These are phyloP conservation scores for Lanius ludovicianus DNA, from an alignment of 2,113 vertebrate genomes.

Conservation along the genomic window DNA sequence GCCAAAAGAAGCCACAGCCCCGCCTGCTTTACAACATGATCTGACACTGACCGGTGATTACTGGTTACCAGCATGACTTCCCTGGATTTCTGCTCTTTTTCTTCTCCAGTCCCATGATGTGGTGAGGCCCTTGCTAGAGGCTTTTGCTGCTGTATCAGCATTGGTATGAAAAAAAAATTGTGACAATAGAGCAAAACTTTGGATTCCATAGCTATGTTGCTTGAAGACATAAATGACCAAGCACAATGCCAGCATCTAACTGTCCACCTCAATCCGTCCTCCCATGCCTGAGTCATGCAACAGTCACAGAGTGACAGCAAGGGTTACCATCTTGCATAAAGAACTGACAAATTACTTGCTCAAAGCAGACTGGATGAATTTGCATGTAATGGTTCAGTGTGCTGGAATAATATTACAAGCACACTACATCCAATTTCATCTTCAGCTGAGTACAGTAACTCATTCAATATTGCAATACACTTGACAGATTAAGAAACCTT, in stretches of 20 bases:
- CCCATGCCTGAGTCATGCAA: neutral
- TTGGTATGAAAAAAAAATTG: neutral
- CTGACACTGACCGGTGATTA: slow-evolving; percentile 4
- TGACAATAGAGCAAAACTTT: slow-evolving; percentile 12
- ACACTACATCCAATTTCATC: neutral
- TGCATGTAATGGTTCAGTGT: neutral
- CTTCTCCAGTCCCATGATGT: slow-evolving; percentile 25
- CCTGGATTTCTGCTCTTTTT: neutral
- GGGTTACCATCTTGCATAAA: neutral
- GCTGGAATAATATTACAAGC: neutral
- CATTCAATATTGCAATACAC: slow-evolving; percentile 7
- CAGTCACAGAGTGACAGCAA: neutral
- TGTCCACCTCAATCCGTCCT: neutral
- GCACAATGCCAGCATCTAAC: neutral
- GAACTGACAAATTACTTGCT: neutral
- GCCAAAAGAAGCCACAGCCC: slow-evolving; percentile 2
- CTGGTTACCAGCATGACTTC: slow-evolving; percentile 15
- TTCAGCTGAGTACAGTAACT: neutral
- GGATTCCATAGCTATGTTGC: neutral
- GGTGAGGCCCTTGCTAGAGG: slow-evolving; percentile 8
- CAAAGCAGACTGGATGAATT: neutral
- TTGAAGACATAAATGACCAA: neutral
- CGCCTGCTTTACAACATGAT: neutral
- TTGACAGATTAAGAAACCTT: slow-evolving; percentile 22
- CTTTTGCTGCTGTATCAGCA: slow-evolving; percentile 62